phyloP scores from a whole-genome alignment of 2,113 vertebrate species.

The Mystacornis crossleyi region DNA sequence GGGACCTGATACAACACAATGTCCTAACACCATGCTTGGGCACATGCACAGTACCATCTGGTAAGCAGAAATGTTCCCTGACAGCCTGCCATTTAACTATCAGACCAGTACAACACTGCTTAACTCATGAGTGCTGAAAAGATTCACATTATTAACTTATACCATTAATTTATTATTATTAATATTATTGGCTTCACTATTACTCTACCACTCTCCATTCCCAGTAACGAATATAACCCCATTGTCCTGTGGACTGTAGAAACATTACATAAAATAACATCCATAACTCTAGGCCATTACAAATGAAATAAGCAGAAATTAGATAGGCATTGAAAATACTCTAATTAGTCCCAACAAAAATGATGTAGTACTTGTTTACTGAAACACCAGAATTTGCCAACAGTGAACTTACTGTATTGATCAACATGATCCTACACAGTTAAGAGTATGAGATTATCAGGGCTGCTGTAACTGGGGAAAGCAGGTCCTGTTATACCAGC shows the following conservation, averaged over 20 bases:
- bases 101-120: not conserved
- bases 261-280: not conserved
- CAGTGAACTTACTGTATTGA: not conserved
- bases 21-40: not conserved
- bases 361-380: not conserved
- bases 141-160: not conserved
- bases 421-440: not conserved
- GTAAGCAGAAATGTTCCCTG: slow-evolving; percentile 38
- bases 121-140: not conserved
- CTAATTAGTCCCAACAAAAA: not conserved
- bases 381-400: slow-evolving; percentile 18
- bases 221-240: not conserved
- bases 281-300: not conserved
- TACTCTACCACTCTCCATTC: not conserved
- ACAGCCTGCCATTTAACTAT: slow-evolving; percentile 17
- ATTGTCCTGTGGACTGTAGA: not conserved
- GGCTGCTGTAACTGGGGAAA: not conserved
- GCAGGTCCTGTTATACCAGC: not conserved
- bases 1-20: not conserved
- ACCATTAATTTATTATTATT: not conserved
- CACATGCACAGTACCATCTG: slow-evolving; percentile 2
- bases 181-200: not conserved
- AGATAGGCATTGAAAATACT: not conserved
- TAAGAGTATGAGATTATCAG: not conserved
- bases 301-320: not conserved